Evolutionary conservation across 2,797 vertebrate genomes (phyloP), one percentile per base, ranked within the genome.

Genomic region (Crenuchus spilurus): DNA sequence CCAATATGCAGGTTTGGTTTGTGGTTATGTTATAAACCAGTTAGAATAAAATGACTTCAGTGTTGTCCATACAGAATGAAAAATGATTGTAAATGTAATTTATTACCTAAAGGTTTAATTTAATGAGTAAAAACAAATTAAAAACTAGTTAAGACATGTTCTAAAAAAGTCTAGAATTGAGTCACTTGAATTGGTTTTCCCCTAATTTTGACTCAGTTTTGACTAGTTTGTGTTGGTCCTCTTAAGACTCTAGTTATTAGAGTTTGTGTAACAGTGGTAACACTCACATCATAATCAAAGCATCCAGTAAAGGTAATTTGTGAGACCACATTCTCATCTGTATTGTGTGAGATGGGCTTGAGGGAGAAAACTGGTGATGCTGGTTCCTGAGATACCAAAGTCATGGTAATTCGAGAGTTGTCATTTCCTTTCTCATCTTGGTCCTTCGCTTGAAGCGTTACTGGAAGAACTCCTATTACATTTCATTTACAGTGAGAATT

Each of bases 221-320:
- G n/a, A n/a, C n/a, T n/a, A n/a, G n/a, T n/a, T n/a, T n/a, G n/a
- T n/a, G n/a, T n/a, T n/a, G n/a, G n/a, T n/a, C n/a, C n/a, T n/a
- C n/a, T n/a, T n/a, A n/a, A n/a, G n/a, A n/a, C n/a, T n/a, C n/a
- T n/a, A n/a, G n/a, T n/a, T n/a, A n/a, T n/a, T n/a, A n/a, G n/a
- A n/a, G 11, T 51, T 8, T 35, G 14, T 58, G 2, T 33, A 18
- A 1, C 20, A 4, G 16, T 64, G 39, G 37, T 44, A 16, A 18
- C 20, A 76, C 91, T 88, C 73, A 95, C 94, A 78, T 95, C 87
- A 18, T 93, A 94, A 83, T 94, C 70, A 58, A 95, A 92, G 74
- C 95, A 96, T 74, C 93, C 93, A 0, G 57, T 75, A 3, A 91
- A 78, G 2, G 0, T 6, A 4, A 96, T 87, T 7, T 80, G 80